Percentiles rank a stretch among this genome's conserved stretches.
phyloP scores from a whole-genome alignment of 2,888 invertebrate genomes.

The Mycogona germanica region DNA sequence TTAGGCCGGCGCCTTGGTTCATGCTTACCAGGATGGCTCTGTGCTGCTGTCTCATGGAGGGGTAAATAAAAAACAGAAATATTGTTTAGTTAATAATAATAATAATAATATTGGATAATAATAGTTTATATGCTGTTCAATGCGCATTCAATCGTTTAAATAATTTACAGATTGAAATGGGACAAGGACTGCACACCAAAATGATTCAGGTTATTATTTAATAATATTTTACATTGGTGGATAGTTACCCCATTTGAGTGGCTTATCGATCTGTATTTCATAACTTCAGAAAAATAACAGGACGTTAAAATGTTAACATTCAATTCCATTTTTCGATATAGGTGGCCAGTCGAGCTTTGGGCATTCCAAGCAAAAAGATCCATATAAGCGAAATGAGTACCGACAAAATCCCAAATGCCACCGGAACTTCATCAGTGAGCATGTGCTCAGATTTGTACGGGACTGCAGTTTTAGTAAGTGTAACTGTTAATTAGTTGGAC shows the following conservation, averaged over 20 bases:
- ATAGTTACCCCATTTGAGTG: not conserved
- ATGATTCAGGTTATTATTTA: conserved; percentile 59
- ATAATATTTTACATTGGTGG: not conserved
- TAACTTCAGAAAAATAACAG: too few species aligned
- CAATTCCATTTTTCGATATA: conserved; percentile 28
- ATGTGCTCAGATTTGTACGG: conserved; percentile 81
- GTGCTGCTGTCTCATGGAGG: conserved; percentile 73
- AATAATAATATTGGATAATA: too few species aligned
- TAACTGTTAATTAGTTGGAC: not conserved
- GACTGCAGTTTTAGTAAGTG: conserved; percentile 59
- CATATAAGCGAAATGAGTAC: conserved; percentile 73
- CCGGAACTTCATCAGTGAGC: conserved; percentile 81
- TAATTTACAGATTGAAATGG: conserved; percentile 98
- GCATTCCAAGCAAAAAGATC: conserved; percentile 55
- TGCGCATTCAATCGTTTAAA: too few species aligned
- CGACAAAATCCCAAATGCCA: conserved; percentile 84
- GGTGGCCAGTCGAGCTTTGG: conserved; percentile 61
- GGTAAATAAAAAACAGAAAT: too few species aligned
- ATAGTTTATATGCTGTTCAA: too few species aligned
- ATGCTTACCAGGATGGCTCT: conserved; percentile 72
- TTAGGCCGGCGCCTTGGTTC: conserved; percentile 64
- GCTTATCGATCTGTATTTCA: not conserved
- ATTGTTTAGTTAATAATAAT: too few species aligned
- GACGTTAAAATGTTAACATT: too few species aligned
- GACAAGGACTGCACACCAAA: conserved; percentile 91